Conservation (phyloP, 2,113 vertebrate species). For the Ahaetulla prasina region DNA sequence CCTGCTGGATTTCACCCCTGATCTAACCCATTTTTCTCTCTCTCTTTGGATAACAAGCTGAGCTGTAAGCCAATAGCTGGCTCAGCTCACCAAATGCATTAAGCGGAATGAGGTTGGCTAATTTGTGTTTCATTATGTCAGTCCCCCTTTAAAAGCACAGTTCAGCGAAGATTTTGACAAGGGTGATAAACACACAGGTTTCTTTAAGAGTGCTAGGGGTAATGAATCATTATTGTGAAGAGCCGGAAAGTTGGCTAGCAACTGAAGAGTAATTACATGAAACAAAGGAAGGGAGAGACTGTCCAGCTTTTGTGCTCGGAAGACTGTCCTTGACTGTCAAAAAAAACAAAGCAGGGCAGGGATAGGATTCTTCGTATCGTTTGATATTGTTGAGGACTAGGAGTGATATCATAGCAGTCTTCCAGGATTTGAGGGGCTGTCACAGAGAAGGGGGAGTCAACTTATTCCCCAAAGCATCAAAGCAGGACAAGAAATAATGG, state of each 20-base stretch:
- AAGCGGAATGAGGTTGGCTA: not conserved
- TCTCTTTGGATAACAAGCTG: not conserved
- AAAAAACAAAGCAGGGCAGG: not conserved
- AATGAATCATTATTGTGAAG: not conserved
- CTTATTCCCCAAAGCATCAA: no score
- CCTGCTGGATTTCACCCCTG: no score
- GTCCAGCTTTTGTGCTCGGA: not conserved
- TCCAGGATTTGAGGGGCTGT: not conserved
- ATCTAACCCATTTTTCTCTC: no score
- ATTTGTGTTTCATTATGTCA: not conserved
- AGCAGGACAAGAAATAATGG: no score
- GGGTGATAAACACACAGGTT: not conserved
- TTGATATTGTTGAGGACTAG: not conserved
- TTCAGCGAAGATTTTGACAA: not conserved
- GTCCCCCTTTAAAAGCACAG: not conserved
- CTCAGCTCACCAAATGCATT: not conserved
- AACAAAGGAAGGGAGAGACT: not conserved
- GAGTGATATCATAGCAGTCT: not conserved
- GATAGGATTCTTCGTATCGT: not conserved
- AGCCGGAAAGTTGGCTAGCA: not conserved
- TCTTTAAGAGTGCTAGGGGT: not conserved
- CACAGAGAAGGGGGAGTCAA: not conserved
- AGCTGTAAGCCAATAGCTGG: not conserved
- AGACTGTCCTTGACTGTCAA: not conserved
- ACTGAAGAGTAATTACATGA: not conserved